Evolutionary conservation across 2,797 vertebrate species (phyloP), one percentile per base, ranked within the genome.

Genomic region (Telmatherina bonti): DNA sequence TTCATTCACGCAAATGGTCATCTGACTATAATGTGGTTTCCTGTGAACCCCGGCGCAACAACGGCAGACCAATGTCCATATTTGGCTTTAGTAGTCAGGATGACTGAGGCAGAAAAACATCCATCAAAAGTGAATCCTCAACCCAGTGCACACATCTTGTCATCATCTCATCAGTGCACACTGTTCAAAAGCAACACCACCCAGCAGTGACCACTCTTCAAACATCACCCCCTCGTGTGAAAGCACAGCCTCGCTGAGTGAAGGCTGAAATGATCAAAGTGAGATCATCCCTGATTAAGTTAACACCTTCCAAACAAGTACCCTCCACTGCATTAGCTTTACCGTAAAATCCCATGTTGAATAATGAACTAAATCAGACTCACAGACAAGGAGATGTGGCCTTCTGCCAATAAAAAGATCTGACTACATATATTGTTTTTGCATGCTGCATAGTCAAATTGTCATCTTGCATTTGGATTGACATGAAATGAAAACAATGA

Each of bases 201-300:
- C 79, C 83, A 71, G 67, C 58, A 62, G 74, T 59, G 81, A 85
- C 82, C 79, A 80, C 78, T 82, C 81, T 71, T 84, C 74, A 81
- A 84, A 90, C 76, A 63, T 71, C 61, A 31, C n/a, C 56, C 57
- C 53, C 66, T 26, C 36, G 43, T 22, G 70, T 74, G 65, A 80
- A 82, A 83, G 65, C 68, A 30, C 41, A 13, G 70, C 67, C 74
- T 70, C 67, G 61, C 10, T 70, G 76, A 80, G 70, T 35, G 72
- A 86, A 66, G 78, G 74, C 35, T 76, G 78, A 87, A 70, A 52
- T 12, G 68, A 85, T 90, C 81, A 85, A 92, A 92, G 90, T 38
- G 16, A 62, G 83, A 87, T 81, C 61, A 70, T 84, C 76, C 67
- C 75, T 81, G 79, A 77, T 69, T 87, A 67, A 91, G 45, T 67